Evolutionary conservation across 1,140 invertebrate genomes (phyloP).

Genomic region (silkworm (Bombyx mori)): DNA sequence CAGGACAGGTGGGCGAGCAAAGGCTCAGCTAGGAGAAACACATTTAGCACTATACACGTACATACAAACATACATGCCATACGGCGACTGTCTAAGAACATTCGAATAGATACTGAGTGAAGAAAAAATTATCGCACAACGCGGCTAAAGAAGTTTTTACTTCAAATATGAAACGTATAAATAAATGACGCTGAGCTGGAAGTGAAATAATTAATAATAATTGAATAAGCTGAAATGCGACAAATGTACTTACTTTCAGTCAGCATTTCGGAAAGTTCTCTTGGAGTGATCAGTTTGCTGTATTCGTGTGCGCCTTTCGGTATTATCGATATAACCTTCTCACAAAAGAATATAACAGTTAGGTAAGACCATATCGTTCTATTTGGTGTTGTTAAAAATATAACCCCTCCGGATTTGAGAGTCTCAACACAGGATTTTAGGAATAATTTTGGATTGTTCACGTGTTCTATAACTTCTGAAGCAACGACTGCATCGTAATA

Average conservation of each 20-base stretch:
- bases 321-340: constrained; percentile 81
- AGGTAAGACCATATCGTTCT: constrained; percentile 83
- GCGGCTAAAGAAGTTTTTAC: too few relatives aligned
- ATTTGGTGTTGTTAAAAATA: constrained; percentile 95
- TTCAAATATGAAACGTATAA: too few relatives aligned
- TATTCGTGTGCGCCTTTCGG: constrained; percentile 92
- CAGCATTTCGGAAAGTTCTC: constrained; percentile 75
- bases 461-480: constrained; percentile 95
- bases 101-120: too few relatives aligned
- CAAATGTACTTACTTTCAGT: constrained; percentile 43
- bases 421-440: constrained; percentile 79
- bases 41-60: too few relatives aligned
- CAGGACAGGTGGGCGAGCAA: too few relatives aligned
- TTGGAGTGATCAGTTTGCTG: constrained; percentile 88
- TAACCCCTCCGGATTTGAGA: constrained; percentile 87
- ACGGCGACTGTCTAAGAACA: too few relatives aligned
- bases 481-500: constrained; percentile 87
- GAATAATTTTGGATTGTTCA: constrained; percentile 81
- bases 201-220: too few relatives aligned
- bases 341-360: constrained; percentile 80
- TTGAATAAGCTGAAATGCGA: too few relatives aligned
- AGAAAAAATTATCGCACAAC: too few relatives aligned
- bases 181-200: too few relatives aligned
- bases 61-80: too few relatives aligned
- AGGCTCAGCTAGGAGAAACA: too few relatives aligned